Evolutionary conservation across 2,888 invertebrate genomes (phyloP).

Genomic region (Allolobophora icterica): DNA sequence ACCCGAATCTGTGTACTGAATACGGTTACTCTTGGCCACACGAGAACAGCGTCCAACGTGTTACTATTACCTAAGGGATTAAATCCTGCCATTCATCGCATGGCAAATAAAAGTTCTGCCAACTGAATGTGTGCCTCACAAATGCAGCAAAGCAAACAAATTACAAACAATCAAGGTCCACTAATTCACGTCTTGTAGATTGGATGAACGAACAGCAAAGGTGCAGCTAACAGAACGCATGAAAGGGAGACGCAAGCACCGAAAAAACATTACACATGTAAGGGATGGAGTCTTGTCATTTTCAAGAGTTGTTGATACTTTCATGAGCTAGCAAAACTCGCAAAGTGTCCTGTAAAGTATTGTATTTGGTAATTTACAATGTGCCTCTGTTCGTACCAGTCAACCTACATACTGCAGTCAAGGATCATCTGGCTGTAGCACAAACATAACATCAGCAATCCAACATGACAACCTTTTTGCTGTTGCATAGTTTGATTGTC

Average conservation of each 20-base stretch:
- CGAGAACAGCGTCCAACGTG: neutral
- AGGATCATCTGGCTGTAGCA: neutral
- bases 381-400: neutral
- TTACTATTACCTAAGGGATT: slow-evolving; percentile 17
- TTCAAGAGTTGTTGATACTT: neutral
- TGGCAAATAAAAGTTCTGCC: neutral
- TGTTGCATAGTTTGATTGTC: neutral
- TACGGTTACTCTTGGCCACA: neutral
- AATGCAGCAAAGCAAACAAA: neutral
- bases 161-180: too few relatives aligned
- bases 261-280: neutral
- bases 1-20: neutral
- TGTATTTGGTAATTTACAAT: neutral
- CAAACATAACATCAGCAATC: neutral
- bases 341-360: neutral
- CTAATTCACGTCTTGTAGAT: neutral
- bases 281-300: neutral
- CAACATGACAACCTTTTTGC: too few relatives aligned
- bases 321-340: neutral
- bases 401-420: neutral
- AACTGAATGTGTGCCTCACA: neutral
- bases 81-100: neutral
- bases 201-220: neutral
- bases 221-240: neutral
- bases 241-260: neutral